phyloP scores from a whole-genome alignment of 2,113 vertebrate species.

The Aptenodytes patagonicus region DNA sequence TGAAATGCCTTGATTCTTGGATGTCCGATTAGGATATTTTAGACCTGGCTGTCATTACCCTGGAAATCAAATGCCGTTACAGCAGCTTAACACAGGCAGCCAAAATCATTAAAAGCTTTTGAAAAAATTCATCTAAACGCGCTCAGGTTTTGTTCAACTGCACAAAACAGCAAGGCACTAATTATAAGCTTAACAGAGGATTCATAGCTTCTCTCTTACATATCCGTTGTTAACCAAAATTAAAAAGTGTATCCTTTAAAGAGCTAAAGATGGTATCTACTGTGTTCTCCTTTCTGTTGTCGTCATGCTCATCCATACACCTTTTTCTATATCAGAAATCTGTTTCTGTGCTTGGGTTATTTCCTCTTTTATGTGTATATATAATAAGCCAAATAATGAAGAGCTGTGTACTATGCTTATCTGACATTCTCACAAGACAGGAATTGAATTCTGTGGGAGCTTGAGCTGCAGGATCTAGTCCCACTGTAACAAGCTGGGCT shows the following conservation, averaged over 20 bases:
- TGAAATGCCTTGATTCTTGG: slow-evolving; percentile 15
- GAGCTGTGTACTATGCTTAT: background rate
- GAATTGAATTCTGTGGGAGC: background rate
- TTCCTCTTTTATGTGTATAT: background rate
- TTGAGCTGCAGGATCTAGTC: background rate
- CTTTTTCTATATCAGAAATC: background rate
- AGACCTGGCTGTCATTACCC: background rate
- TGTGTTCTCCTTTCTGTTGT: background rate
- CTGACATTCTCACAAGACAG: background rate
- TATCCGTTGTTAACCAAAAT: background rate
- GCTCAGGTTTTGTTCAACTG: background rate
- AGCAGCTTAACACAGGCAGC: background rate
- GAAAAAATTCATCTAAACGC: background rate
- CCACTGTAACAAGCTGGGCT: too few relatives aligned
- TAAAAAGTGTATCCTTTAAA: background rate
- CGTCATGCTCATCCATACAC: background rate
- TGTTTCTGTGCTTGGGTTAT: background rate
- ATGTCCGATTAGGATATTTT: background rate
- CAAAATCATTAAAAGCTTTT: background rate
- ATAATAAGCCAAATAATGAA: background rate
- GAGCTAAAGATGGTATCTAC: background rate
- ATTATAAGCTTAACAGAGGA: background rate
- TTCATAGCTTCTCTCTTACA: background rate
- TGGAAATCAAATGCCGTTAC: background rate
- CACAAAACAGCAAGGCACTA: background rate